Percentiles rank a stretch among this genome's conserved stretches.
phyloP scores from a whole-genome alignment of 1,140 invertebrate genomes.

The Drosophila erecta region DNA sequence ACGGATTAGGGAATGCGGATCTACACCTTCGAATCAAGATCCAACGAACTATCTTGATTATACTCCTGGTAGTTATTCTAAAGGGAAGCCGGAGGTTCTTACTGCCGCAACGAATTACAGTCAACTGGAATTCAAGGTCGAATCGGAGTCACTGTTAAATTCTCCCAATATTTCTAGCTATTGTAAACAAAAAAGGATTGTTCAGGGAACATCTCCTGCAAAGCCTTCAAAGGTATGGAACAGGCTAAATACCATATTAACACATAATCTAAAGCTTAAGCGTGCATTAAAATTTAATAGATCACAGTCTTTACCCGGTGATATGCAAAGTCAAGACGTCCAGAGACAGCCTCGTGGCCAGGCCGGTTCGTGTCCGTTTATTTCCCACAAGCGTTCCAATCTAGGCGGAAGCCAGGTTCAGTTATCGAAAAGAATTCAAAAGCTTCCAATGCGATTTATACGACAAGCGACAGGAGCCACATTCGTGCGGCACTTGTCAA shows the following conservation, averaged over 20 bases:
- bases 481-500: conserved; percentile 26
- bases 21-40: background rate
- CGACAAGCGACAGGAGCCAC: conserved; percentile 31
- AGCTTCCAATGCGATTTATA: conserved; percentile 61
- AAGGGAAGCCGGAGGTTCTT: background rate
- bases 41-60: background rate
- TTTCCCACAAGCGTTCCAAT: conserved; percentile 34
- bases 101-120: no score
- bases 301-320: conserved; percentile 92
- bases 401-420: conserved; percentile 34
- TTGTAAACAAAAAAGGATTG: background rate
- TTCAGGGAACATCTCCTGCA: background rate
- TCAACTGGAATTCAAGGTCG: background rate
- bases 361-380: conserved; percentile 61
- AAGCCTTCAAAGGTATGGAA: conserved; percentile 84
- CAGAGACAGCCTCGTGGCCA: conserved; percentile 62
- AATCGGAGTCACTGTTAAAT: background rate
- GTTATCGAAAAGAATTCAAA: conserved; percentile 67
- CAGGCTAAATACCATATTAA: conserved; percentile 88
- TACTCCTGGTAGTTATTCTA: background rate
- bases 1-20: background rate
- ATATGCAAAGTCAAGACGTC: conserved; percentile 84
- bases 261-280: conserved; percentile 89
- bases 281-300: conserved; percentile 88
- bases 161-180: conserved; percentile 1